phyloP scores from a whole-genome alignment of 2,113 vertebrate species.

The Chauna torquata region DNA sequence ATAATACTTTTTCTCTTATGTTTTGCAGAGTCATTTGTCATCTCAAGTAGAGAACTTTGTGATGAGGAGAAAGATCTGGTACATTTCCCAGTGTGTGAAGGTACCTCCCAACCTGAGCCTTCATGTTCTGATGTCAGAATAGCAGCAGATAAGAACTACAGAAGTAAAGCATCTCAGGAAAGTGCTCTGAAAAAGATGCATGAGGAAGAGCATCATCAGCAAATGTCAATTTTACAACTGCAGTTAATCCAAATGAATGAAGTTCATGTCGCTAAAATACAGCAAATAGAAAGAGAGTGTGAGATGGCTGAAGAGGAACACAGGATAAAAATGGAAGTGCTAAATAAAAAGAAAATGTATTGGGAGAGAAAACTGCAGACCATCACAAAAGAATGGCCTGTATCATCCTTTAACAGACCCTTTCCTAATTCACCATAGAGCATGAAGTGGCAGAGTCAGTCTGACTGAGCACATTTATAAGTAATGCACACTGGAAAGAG shows the following conservation, averaged over 20 bases:
- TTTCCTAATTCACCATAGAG: constrained; percentile 82
- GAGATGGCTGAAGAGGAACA: constrained; percentile 86
- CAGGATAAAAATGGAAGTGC: constrained; percentile 85
- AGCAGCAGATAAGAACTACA: constrained; percentile 81
- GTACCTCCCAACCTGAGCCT: constrained; percentile 80
- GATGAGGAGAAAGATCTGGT: constrained; percentile 82
- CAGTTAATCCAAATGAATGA: constrained; percentile 86
- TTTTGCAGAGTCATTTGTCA: constrained; percentile 80
- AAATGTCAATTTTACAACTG: constrained; percentile 84
- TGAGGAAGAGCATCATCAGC: constrained; percentile 84
- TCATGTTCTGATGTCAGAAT: constrained; percentile 81
- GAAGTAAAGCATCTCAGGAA: constrained; percentile 82
- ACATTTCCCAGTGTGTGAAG: constrained; percentile 82
- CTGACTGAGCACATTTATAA: constrained; percentile 9
- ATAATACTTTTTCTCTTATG: constrained; percentile 53
- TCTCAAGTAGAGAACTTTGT: constrained; percentile 81
- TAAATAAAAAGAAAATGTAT: constrained; percentile 89
- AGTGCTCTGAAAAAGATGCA: constrained; percentile 85
- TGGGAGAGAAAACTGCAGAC: constrained; percentile 86
- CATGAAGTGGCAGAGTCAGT: background rate
- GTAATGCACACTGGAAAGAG: constrained; percentile 27
- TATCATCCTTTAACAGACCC: constrained; percentile 83
- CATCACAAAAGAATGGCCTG: constrained; percentile 85
- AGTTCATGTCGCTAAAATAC: constrained; percentile 85
- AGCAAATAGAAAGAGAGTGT: constrained; percentile 84